Conservation (phyloP, 1,140 invertebrate species). For the Lepidotrigona ventralis region DNA sequence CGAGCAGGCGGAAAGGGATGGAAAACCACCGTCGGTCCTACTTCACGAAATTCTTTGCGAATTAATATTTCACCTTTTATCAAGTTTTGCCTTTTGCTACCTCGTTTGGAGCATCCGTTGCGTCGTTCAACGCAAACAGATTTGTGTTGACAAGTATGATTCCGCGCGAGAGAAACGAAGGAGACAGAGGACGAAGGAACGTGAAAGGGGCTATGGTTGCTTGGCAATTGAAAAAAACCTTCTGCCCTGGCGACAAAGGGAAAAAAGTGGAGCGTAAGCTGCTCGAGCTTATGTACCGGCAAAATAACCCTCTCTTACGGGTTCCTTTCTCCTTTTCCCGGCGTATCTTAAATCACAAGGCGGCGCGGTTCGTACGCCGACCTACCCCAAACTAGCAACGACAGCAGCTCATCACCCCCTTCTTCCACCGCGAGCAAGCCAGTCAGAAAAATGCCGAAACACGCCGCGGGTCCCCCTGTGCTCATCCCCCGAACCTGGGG, state of each 20-base stretch:
- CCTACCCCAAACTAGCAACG: constrained; percentile 53
- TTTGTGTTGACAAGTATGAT: constrained; percentile 19
- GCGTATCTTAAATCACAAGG: constrained; percentile 51
- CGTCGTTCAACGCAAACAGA: not conserved
- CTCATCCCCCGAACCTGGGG: constrained; percentile 19
- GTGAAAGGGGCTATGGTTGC: too few relatives aligned
- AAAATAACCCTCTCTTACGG: constrained; percentile 46
- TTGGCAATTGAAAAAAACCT: constrained; percentile 19
- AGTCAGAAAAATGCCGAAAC: constrained; percentile 63
- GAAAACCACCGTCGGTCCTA: not conserved
- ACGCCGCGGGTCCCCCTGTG: constrained; percentile 7
- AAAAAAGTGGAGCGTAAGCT: constrained; percentile 20
- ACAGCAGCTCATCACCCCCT: constrained; percentile 35
- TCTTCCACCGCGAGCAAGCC: not conserved
- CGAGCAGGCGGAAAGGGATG: not conserved
- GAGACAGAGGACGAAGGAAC: not conserved
- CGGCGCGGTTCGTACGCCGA: constrained; percentile 31
- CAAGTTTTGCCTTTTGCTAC: not conserved
- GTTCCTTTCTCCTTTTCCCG: constrained; percentile 21
- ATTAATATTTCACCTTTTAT: not conserved
- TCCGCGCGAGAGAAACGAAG: not conserved
- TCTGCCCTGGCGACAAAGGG: constrained; percentile 23
- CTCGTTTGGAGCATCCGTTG: not conserved
- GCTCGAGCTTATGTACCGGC: constrained; percentile 21
- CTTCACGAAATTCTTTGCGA: not conserved